A percentile compares a stretch with the other conserved stretches of the same genome.
These are phyloP conservation scores for Troglohyphantes excavatus DNA, from an alignment of 2,888 invertebrate genomes.

Conservation along the genomic window DNA sequence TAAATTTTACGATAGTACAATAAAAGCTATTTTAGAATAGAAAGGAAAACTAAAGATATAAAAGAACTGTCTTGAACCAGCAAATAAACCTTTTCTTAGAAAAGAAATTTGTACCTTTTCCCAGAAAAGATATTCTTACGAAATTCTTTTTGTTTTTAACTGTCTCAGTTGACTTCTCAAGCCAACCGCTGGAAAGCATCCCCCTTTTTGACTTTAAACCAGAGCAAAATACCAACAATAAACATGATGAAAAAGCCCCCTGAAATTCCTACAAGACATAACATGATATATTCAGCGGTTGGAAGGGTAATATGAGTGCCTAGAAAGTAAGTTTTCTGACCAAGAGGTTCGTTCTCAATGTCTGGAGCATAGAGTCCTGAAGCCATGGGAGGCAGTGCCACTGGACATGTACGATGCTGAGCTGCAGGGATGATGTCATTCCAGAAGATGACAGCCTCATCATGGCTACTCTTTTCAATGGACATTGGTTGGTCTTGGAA, in stretches of 20 bases:
- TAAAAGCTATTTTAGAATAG: too few species aligned
- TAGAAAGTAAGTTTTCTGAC: not conserved
- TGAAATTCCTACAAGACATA: not conserved
- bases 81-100: not conserved
- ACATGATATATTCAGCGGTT: not conserved
- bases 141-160: too few species aligned
- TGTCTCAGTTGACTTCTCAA: too few species aligned
- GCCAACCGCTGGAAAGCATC: not conserved
- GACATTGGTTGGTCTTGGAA: not conserved
- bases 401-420: not conserved
- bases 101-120: slow-evolving; percentile 9
- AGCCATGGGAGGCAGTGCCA: not conserved
- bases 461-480: not conserved
- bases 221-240: not conserved
- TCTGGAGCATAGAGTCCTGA: not conserved
- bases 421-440: slow-evolving; percentile 21
- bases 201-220: not conserved
- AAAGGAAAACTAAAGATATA: not conserved
- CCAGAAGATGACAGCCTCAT: slow-evolving; percentile 32
- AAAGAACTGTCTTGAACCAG: not conserved
- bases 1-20: too few species aligned
- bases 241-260: not conserved
- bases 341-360: not conserved
- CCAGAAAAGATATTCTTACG: not conserved
- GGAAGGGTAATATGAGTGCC: not conserved